Percentiles rank a stretch among this genome's conserved stretches.
Conservation (phyloP, 2,888 invertebrate species). For the Dasypolia templi region DNA sequence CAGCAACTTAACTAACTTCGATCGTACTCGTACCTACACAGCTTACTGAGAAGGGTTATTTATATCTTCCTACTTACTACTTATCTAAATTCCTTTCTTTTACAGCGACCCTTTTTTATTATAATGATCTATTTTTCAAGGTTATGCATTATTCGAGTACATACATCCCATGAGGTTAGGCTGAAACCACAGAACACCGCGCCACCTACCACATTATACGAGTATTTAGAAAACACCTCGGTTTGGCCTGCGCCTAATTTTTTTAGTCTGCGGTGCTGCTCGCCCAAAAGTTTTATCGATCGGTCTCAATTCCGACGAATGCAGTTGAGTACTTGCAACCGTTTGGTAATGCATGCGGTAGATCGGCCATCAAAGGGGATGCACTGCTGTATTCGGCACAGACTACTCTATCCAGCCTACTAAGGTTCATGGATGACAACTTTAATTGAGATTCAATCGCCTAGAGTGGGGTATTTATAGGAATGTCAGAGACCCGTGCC, state of each 20-base stretch:
- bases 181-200: neutral
- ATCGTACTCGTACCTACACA: too few relatives aligned
- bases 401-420: neutral
- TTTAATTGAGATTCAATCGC: constrained; percentile 3
- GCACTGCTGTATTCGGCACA: neutral
- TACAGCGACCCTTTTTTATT: neutral
- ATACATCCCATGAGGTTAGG: neutral
- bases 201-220: neutral
- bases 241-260: neutral
- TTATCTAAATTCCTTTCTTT: neutral
- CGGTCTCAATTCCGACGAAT: constrained; percentile 31
- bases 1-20: neutral
- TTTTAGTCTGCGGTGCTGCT: constrained; percentile 16
- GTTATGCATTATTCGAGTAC: too few relatives aligned
- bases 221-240: neutral
- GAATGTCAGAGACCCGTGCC: neutral
- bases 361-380: neutral
- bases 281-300: constrained; percentile 33
- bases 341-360: neutral
- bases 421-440: constrained; percentile 2
- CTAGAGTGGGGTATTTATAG: neutral
- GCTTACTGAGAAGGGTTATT: neutral
- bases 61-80: neutral
- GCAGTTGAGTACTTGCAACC: constrained; percentile 32
- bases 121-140: neutral